Conservation (phyloP, 1,140 invertebrate genomes). For the Acromyrmex echinatior region DNA sequence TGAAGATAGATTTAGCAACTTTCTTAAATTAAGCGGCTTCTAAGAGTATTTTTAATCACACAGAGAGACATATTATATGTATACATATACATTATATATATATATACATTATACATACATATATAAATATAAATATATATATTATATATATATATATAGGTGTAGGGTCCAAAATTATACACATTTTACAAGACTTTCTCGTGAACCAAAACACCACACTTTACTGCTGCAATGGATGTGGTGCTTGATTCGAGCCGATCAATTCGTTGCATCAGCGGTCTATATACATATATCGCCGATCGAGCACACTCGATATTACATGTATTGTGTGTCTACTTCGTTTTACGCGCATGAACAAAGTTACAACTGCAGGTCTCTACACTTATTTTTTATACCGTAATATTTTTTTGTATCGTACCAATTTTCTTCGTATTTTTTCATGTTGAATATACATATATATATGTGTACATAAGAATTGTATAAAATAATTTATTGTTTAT, state of each 20-base stretch:
- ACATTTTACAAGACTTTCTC: conserved; percentile 62
- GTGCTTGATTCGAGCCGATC: conserved; percentile 52
- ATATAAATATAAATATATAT: conserved; percentile 16
- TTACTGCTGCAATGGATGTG: conserved; percentile 49
- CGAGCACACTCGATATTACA: not conserved
- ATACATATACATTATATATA: conserved; percentile 8
- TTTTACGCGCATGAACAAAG: not conserved
- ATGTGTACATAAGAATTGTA: not conserved
- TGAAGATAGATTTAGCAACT: no score
- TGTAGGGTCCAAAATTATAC: conserved; percentile 71
- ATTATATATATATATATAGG: conserved; percentile 41
- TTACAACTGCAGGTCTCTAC: not conserved
- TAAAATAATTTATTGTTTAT: conserved; percentile 17
- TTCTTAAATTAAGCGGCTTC: no score
- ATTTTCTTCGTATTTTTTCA: not conserved
- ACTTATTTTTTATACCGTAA: conserved; percentile 14
- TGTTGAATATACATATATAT: not conserved
- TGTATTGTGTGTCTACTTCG: not conserved
- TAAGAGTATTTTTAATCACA: no score
- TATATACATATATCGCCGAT: not conserved
- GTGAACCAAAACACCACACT: conserved; percentile 61
- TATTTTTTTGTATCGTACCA: not conserved
- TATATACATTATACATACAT: conserved; percentile 22
- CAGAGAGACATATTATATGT: conserved; percentile 30
- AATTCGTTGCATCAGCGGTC: conserved; percentile 3